Evolutionary conservation across 2,888 invertebrate species (phyloP).

Genomic region (Chymomyza amoena): DNA sequence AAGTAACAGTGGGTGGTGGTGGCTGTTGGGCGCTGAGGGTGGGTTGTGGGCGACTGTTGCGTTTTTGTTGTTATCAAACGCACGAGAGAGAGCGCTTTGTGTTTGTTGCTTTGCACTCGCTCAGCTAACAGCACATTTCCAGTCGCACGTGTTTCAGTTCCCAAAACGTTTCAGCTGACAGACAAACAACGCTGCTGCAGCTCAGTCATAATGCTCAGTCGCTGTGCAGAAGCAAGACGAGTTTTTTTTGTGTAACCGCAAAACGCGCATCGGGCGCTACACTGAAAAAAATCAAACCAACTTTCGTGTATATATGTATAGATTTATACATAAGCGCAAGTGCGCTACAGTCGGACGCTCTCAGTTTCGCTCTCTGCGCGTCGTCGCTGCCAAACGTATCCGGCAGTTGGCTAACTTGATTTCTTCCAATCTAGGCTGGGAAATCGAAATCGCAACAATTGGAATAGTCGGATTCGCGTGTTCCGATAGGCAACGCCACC

Average conservation of each 20-base stretch:
- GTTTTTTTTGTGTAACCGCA: neutral
- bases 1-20: neutral
- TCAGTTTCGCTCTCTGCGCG: conserved; percentile 22
- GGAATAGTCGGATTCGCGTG: conserved; percentile 69
- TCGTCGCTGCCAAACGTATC: conserved; percentile 20
- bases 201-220: neutral
- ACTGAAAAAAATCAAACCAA: neutral
- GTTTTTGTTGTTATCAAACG: neutral
- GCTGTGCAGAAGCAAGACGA: neutral
- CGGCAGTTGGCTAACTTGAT: conserved; percentile 63
- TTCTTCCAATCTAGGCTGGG: conserved; percentile 71
- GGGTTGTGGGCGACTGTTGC: conserved; percentile 31
- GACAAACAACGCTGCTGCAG: neutral
- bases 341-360: conserved; percentile 40
- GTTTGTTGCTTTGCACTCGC: conserved; percentile 10
- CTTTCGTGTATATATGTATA: neutral
- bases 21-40: conserved; percentile 5
- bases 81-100: conserved; percentile 13
- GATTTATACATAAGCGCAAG: neutral
- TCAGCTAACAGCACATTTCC: neutral
- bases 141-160: neutral
- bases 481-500: conserved; percentile 44
- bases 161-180: neutral
- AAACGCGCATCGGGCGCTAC: neutral
- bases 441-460: conserved; percentile 72